These are phyloP conservation scores for Drosophila parabipectinata DNA, from an alignment of 1,140 invertebrate species.

Conservation along the genomic window DNA sequence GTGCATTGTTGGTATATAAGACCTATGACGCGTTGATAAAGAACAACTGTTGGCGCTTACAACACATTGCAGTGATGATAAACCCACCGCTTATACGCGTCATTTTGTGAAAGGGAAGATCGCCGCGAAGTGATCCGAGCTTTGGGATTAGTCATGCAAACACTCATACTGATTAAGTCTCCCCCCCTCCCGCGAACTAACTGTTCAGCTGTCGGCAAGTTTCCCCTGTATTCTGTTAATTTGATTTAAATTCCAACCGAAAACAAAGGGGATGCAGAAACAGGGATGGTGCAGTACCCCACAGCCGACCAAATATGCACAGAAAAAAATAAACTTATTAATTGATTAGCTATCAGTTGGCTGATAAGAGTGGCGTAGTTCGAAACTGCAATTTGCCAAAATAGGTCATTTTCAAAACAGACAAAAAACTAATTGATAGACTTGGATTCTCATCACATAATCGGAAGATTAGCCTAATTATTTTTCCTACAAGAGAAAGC, in stretches of 20 bases:
- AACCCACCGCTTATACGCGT: slow-evolving; percentile 4
- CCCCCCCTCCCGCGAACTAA: slow-evolving; percentile 1
- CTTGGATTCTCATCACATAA: neutral
- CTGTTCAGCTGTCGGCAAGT: slow-evolving; percentile 21
- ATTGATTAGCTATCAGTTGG: neutral
- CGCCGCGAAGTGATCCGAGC: slow-evolving; percentile 13
- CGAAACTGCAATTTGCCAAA: too few species aligned
- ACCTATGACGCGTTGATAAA: slow-evolving; percentile 28
- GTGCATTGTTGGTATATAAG: neutral
- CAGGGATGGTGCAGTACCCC: slow-evolving; percentile 4
- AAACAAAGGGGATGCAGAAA: slow-evolving; percentile 39
- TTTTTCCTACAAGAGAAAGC: neutral
- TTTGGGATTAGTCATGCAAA: slow-evolving; percentile 36
- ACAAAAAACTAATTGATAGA: too few species aligned
- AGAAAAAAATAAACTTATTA: slow-evolving; percentile 11
- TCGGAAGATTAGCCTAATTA: neutral
- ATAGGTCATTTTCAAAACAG: too few species aligned
- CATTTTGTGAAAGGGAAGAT: slow-evolving; percentile 1
- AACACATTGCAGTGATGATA: slow-evolving; percentile 17
- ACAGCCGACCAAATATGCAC: slow-evolving; percentile 21
- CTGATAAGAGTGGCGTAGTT: too few species aligned
- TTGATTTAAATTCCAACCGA: slow-evolving; percentile 53
- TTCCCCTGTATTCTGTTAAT: slow-evolving; percentile 48
- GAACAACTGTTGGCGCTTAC: slow-evolving; percentile 16
- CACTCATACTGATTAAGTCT: slow-evolving; percentile 14